phyloP scores from a whole-genome alignment of 2,113 vertebrate species.

The Podarcis cretensis region DNA sequence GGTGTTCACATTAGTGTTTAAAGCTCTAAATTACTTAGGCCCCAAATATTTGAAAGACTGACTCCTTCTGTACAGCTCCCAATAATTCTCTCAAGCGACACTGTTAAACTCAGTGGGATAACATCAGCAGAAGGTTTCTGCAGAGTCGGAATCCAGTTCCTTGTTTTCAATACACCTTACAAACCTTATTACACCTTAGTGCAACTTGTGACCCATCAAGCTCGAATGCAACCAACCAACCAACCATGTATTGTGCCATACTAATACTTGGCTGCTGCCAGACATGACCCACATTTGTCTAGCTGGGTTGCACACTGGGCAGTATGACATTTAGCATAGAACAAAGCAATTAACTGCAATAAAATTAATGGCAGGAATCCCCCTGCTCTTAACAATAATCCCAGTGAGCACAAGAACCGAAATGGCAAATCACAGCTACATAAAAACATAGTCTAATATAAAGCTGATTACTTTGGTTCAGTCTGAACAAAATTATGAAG shows the following conservation, averaged over 20 bases:
- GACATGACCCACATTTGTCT: not conserved
- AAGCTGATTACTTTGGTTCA: slow-evolving; percentile 40
- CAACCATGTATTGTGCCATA: not conserved
- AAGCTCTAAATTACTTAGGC: no score
- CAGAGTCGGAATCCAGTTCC: not conserved
- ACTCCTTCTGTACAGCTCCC: no score
- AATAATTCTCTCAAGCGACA: not conserved
- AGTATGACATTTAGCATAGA: slow-evolving; percentile 9
- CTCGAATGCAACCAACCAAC: not conserved
- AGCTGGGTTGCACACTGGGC: not conserved
- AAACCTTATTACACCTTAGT: not conserved
- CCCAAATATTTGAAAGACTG: no score
- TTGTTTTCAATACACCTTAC: not conserved
- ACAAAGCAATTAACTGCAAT: not conserved
- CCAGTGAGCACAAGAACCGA: slow-evolving; percentile 32
- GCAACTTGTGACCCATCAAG: not conserved
- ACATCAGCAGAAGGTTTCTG: not conserved
- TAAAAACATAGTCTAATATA: not conserved
- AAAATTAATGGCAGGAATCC: slow-evolving; percentile 33
- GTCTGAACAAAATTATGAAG: not conserved
- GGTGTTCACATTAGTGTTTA: no score
- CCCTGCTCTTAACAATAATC: slow-evolving; percentile 26
- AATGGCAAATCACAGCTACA: slow-evolving; percentile 41
- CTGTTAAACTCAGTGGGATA: not conserved
- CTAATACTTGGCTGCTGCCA: not conserved